These are phyloP conservation scores for Psophia crepitans DNA, from an alignment of 2,113 vertebrate genomes.

Conservation along the genomic window DNA sequence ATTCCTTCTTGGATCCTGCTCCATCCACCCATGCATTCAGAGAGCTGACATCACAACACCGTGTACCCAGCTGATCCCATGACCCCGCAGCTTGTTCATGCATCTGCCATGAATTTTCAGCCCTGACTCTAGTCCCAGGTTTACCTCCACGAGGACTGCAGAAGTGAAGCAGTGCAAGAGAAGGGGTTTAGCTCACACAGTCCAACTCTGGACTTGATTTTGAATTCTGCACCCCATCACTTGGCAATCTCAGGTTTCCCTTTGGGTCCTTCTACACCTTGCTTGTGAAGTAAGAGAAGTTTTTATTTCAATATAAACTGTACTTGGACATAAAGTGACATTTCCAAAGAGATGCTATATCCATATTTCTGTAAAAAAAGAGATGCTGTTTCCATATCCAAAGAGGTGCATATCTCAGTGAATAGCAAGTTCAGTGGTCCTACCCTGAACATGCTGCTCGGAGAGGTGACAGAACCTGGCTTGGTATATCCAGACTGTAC, in stretches of 20 bases:
- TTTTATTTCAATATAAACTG: background rate
- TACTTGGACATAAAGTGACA: background rate
- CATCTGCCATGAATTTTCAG: background rate
- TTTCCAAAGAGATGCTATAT: background rate
- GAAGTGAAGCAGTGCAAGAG: accelerated
- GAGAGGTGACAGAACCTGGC: background rate
- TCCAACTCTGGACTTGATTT: background rate
- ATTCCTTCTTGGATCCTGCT: background rate
- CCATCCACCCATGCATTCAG: background rate
- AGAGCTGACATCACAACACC: background rate
- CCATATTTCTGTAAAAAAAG: background rate
- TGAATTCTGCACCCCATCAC: background rate
- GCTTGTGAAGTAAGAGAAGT: background rate
- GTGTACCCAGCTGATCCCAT: accelerated
- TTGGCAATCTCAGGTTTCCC: background rate
- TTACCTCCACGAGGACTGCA: background rate
- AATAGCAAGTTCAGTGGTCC: background rate
- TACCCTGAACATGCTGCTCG: background rate
- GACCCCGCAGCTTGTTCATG: background rate
- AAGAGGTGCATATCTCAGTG: background rate
- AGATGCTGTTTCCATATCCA: too few relatives aligned
- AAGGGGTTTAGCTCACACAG: background rate
- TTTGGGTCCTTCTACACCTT: background rate
- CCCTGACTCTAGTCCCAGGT: background rate
- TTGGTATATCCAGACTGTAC: background rate